Evolutionary conservation across 2,888 invertebrate genomes (phyloP).

Genomic region (Mycalesis mineus): DNA sequence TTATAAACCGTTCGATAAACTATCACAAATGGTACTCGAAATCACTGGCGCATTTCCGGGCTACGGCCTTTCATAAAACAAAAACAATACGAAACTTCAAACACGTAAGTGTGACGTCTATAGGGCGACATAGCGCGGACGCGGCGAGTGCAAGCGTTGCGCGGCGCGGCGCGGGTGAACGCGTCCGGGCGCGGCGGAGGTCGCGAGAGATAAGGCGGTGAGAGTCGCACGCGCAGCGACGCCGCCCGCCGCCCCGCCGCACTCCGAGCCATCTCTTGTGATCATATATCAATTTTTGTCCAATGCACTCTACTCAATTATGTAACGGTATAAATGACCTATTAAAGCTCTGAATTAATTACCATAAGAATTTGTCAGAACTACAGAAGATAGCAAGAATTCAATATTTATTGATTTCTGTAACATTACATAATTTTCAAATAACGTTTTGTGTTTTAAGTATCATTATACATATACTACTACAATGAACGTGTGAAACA

Average conservation of each 20-base stretch:
- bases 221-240: constrained; percentile 69
- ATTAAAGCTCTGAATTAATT: constrained; percentile 39
- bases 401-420: background rate
- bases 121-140: constrained; percentile 65
- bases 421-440: background rate
- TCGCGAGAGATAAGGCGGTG: constrained; percentile 77
- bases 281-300: constrained; percentile 67
- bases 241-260: constrained; percentile 51
- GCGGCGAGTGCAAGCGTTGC: constrained; percentile 50
- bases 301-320: constrained; percentile 62
- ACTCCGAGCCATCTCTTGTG: constrained; percentile 56
- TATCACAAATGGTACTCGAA: constrained; percentile 30
- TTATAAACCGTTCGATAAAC: constrained; percentile 10
- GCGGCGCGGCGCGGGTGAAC: constrained; percentile 66
- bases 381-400: background rate
- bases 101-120: constrained; percentile 57
- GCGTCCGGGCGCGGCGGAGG: constrained; percentile 75
- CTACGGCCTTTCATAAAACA: constrained; percentile 54
- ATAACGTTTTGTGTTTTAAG: background rate
- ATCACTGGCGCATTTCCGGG: constrained; percentile 61
- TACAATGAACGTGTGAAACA: too few species aligned
- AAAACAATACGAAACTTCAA: constrained; percentile 53
- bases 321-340: constrained; percentile 67
- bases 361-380: background rate
- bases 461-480: too few species aligned